Conservation (phyloP, 92 coral and sea anemone genomes). For the Plumapathes pennacea region DNA sequence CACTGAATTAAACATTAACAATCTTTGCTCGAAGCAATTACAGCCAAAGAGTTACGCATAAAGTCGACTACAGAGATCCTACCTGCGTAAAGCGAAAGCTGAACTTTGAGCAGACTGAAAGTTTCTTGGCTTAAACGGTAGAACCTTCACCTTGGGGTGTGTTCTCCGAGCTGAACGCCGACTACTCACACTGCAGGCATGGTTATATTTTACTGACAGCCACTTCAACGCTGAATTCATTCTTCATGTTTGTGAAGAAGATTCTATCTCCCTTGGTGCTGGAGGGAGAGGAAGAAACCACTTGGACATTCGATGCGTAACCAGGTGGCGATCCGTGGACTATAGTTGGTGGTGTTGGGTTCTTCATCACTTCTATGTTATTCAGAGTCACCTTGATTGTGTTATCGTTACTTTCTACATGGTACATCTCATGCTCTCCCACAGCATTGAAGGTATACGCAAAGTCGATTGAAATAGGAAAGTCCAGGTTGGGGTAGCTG, state of each 20-base stretch:
- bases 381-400: slow-evolving; percentile 3
- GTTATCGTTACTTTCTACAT: slow-evolving; percentile 5
- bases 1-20: no score
- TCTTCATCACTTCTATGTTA: no score
- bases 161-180: no score
- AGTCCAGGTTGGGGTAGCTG: slow-evolving; percentile 35
- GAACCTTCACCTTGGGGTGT: no score
- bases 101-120: no score
- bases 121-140: no score
- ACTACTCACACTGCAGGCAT: no score
- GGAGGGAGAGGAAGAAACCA: background rate
- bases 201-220: slow-evolving; percentile 2
- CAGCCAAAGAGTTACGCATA: no score
- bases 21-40: no score
- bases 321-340: slow-evolving; percentile 14
- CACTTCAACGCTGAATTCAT: slow-evolving; percentile 24
- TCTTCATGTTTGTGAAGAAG: slow-evolving; percentile 10
- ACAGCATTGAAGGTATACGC: slow-evolving; percentile 1
- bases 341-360: background rate
- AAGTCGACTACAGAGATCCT: no score
- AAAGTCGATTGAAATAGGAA: slow-evolving; percentile 1
- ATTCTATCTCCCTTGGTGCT: background rate
- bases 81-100: no score
- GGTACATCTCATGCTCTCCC: slow-evolving; percentile 25
- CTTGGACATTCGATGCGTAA: slow-evolving; percentile 7